A percentile compares a stretch with the other conserved stretches of the same genome.
These are phyloP conservation scores for Lysiphlebus fabarum DNA, from an alignment of 1,140 invertebrate species.

Conservation along the genomic window DNA sequence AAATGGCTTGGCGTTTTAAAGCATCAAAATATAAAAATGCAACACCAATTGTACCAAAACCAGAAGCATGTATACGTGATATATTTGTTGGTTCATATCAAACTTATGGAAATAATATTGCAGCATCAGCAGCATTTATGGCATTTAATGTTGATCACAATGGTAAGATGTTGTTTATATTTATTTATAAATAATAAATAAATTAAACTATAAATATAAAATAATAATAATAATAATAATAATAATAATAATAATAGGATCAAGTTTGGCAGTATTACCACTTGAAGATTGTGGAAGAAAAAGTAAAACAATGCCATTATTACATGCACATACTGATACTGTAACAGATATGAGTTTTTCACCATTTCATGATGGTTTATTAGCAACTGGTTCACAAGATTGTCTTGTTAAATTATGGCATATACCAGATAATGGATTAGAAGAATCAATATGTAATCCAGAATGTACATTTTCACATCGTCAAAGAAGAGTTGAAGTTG, in stretches of 20 bases:
- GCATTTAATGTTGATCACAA: constrained; percentile 88
- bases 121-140: constrained; percentile 87
- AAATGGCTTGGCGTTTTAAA: constrained; percentile 93
- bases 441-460: constrained; percentile 73
- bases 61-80: constrained; percentile 85
- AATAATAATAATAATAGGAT: too few relatives aligned
- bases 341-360: constrained; percentile 94
- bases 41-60: constrained; percentile 86
- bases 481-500: constrained; percentile 78
- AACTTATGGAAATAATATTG: constrained; percentile 91
- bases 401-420: constrained; percentile 85
- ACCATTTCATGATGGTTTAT: constrained; percentile 87
- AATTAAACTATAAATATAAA: too few relatives aligned
- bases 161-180: constrained; percentile 55
- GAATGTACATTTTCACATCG: constrained; percentile 79
- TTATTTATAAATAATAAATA: too few relatives aligned
- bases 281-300: constrained; percentile 83
- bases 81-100: constrained; percentile 86
- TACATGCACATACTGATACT: constrained; percentile 83
- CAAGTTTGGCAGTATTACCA: constrained; percentile 81
- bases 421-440: constrained; percentile 74
- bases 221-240: too few relatives aligned
- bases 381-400: constrained; percentile 89
- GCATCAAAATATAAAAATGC: constrained; percentile 97
- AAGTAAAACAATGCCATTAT: constrained; percentile 76